phyloP scores from a whole-genome alignment of 2,888 invertebrate species.

The Bombylius discolor region DNA sequence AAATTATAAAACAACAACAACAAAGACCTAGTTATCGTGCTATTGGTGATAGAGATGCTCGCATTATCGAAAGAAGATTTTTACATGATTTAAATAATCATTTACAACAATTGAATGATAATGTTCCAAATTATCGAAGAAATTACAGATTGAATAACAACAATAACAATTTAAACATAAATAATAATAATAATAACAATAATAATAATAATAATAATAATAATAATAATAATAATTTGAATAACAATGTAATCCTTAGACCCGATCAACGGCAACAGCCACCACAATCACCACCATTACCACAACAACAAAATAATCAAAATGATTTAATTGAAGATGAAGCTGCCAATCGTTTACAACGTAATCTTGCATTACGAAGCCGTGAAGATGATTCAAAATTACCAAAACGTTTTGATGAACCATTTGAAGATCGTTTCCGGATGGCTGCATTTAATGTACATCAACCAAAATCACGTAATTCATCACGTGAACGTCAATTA shows the following conservation, averaged over 20 bases:
- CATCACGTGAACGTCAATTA: slow-evolving; percentile 47
- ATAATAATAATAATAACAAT: neutral
- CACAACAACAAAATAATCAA: slow-evolving; percentile 10
- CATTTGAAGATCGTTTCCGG: slow-evolving; percentile 38
- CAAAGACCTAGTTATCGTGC: neutral
- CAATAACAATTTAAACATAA: neutral
- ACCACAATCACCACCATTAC: neutral
- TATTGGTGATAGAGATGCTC: too few species aligned
- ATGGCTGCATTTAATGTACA: slow-evolving; percentile 45
- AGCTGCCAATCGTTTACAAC: slow-evolving; percentile 31
- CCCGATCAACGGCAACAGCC: neutral
- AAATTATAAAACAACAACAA: slow-evolving; percentile 31
- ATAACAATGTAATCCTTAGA: neutral
- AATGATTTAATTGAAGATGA: slow-evolving; percentile 25
- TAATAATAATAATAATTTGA: neutral
- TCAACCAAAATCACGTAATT: slow-evolving; percentile 27
- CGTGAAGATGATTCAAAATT: slow-evolving; percentile 32
- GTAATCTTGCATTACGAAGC: slow-evolving; percentile 32
- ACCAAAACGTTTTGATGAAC: slow-evolving; percentile 34
- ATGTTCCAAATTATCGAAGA: neutral
- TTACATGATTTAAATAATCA: neutral
- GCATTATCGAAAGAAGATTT: too few species aligned
- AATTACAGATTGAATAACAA: neutral
- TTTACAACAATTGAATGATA: neutral
- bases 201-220: neutral